Evolutionary conservation across 2,113 vertebrate genomes (phyloP).

Genomic region (Origma solitaria): DNA sequence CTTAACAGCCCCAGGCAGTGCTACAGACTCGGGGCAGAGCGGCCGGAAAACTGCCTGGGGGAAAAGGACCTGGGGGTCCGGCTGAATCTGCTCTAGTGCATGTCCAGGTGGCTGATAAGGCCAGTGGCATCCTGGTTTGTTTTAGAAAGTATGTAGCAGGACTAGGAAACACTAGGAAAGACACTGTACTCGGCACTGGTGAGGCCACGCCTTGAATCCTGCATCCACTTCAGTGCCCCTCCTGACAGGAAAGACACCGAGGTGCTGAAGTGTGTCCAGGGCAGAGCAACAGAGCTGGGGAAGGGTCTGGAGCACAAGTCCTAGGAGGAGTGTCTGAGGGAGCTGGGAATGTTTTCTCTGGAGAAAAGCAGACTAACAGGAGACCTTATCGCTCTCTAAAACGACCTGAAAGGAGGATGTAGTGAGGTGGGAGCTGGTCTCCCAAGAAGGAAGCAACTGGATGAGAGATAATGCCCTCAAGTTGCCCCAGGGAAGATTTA

Average conservation of each 20-base stretch:
- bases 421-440: neutral
- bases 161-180: too few relatives aligned
- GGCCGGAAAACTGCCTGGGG: fast-evolving
- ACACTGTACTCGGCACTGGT: neutral
- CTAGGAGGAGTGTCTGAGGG: neutral
- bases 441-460: neutral
- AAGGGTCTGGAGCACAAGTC: neutral
- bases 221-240: neutral
- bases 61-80: neutral
- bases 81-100: fast-evolving
- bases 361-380: neutral
- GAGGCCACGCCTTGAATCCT: fast-evolving
- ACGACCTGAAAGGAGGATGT: neutral
- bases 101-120: neutral
- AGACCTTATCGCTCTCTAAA: neutral
- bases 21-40: neutral
- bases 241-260: neutral
- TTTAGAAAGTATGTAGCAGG: neutral
- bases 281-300: neutral
- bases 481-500: neutral
- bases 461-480: neutral
- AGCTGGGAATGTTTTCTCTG: neutral
- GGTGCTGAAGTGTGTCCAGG: neutral
- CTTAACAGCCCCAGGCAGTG: neutral
- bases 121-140: neutral